Evolutionary conservation across 35 echinoderm and acorn worm genomes (phyloP), one percentile per base, ranked within the genome.

Genomic region (Eucidaris tribuloides): DNA sequence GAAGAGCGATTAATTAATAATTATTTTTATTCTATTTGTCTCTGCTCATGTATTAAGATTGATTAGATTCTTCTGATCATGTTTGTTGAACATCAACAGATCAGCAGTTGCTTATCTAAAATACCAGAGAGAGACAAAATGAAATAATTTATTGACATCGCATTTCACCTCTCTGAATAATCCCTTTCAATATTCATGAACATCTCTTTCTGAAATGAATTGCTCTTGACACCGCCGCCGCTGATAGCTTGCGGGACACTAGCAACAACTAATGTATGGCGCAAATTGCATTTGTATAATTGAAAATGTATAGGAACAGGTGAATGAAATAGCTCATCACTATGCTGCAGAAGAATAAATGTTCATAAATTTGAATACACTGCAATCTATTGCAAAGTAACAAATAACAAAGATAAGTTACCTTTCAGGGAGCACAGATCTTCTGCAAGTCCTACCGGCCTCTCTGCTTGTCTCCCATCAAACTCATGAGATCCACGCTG

Each of bases 391-490:
- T 54, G 13, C 14, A 54, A n/a, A 17, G 14, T 13, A 54, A 54
- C 14, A 13, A 54, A 54, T n/a, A 54, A 1, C 49, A 54, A 54
- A 54, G 22, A 54, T 17, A 42, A 25, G 22, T 74, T 74, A 74
- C 68, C 68, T 74, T 74, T 74, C 24, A 74, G 38, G 24, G 68
- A 74, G n/a, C 68, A 74, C 14, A 74, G 20, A 36, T 74, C 68
- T 44, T 40, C 13, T 7, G 24, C n/a, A 9, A 74, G 37, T 17
- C 15, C 40, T 22, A 74, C 37, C 14, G 68, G 68, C 30, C 68
- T 74, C 68, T 74, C 68, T 20, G 68, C 29, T 18, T 74, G 68
- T 44, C 68, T 74, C 7, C 68, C 37, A 22, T 44, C 40, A 32
- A 27, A 74, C n/a, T 13, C 68, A 74, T 74, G 37, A 52, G 48